Percentiles rank a stretch among this genome's conserved stretches.
phyloP scores from a whole-genome alignment of 2,888 invertebrate genomes.

The Leptinotarsa haldemani region DNA sequence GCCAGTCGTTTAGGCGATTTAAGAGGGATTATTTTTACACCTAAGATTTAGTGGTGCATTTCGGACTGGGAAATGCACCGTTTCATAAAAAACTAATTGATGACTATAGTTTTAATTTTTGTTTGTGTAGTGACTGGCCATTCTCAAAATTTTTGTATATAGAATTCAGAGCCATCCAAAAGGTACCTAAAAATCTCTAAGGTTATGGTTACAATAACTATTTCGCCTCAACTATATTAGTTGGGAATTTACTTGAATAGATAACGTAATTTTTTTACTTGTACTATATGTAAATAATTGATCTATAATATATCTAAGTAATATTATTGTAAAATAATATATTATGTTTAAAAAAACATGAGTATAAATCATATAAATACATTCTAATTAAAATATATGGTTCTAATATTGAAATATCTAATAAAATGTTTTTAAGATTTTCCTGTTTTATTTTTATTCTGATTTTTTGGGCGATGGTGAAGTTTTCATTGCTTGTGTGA shows the following conservation, averaged over 20 bases:
- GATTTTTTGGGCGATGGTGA: background rate
- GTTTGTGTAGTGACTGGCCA: background rate
- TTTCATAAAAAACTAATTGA: background rate
- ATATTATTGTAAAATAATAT: constrained; percentile 57
- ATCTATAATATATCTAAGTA: constrained; percentile 45
- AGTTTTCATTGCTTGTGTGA: background rate
- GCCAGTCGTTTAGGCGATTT: background rate
- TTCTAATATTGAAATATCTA: constrained; percentile 58
- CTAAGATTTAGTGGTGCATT: background rate
- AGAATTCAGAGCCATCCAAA: constrained; percentile 18
- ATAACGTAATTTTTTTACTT: constrained; percentile 60
- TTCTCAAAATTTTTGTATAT: constrained; percentile 9
- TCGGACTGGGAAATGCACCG: background rate
- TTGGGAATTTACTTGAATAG: constrained; percentile 50
- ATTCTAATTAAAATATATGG: constrained; percentile 58
- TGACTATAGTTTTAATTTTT: background rate
- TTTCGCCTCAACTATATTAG: constrained; percentile 60
- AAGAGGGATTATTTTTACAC: background rate
- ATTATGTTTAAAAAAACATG: constrained; percentile 61
- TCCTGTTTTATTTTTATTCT: background rate
- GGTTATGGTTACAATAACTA: constrained; percentile 28
- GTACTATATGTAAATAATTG: constrained; percentile 63
- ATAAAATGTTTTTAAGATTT: constrained; percentile 52
- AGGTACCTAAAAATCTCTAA: constrained; percentile 22
- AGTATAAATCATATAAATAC: constrained; percentile 58